phyloP scores from a whole-genome alignment of 2,888 invertebrate species.

The Polydesmus complanatus region DNA sequence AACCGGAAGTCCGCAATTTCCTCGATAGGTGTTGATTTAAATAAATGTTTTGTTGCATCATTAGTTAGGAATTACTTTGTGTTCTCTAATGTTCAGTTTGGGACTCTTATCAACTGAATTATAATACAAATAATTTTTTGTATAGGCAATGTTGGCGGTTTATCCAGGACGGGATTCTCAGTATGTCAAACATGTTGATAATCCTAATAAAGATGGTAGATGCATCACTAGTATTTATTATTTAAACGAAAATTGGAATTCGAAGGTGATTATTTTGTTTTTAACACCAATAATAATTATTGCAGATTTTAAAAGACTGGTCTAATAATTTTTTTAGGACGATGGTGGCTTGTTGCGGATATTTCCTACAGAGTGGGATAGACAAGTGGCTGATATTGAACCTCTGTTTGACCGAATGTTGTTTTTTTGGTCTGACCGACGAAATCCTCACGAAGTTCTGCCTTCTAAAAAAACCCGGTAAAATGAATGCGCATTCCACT shows the following conservation, averaged over 20 bases:
- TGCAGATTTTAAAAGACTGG: neutral
- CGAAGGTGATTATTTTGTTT: constrained; percentile 54
- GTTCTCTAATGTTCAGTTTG: too few relatives aligned
- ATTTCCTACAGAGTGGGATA: constrained; percentile 71
- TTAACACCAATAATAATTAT: neutral
- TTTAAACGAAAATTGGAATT: constrained; percentile 87
- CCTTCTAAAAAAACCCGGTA: constrained; percentile 69
- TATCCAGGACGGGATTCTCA: constrained; percentile 89
- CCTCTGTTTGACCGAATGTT: constrained; percentile 84
- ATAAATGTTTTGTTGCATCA: too few relatives aligned
- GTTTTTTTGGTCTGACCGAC: constrained; percentile 94
- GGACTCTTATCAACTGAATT: too few relatives aligned
- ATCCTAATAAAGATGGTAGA: constrained; percentile 89
- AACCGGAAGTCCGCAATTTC: too few relatives aligned
- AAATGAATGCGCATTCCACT: neutral
- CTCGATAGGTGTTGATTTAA: too few relatives aligned
- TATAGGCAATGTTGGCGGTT: constrained; percentile 95
- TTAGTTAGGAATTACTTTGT: too few relatives aligned
- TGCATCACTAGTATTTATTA: constrained; percentile 97
- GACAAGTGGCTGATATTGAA: constrained; percentile 75
- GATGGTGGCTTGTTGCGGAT: constrained; percentile 79
- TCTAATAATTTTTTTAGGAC: constrained; percentile 27
- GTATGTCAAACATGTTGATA: constrained; percentile 95
- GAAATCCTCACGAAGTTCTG: constrained; percentile 95
- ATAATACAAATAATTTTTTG: too few relatives aligned